Evolutionary conservation across 2,797 vertebrate species (phyloP).

Genomic region (Rhabdophis nuchalis): DNA sequence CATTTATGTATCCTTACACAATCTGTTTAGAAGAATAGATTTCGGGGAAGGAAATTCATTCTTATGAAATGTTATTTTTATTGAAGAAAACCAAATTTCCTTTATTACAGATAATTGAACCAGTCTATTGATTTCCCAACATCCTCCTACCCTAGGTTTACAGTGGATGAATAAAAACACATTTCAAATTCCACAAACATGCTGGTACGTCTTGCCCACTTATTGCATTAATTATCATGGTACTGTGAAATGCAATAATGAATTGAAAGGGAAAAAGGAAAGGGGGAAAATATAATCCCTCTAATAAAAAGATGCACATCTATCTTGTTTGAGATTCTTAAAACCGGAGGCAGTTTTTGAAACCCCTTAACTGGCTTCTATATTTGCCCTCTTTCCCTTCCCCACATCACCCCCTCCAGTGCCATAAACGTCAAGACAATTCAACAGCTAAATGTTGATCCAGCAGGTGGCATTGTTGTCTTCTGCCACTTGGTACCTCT

Average conservation of each 20-base stretch:
- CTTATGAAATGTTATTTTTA: not conserved
- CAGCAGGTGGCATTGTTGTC: not conserved
- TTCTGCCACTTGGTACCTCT: not conserved
- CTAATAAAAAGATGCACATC: not conserved
- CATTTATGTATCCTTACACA: not conserved
- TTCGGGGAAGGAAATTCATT: not conserved
- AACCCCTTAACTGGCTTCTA: not conserved
- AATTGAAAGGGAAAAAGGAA: not conserved
- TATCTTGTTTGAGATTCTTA: not conserved
- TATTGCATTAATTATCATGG: not conserved
- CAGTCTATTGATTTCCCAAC: not conserved
- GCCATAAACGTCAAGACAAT: not conserved
- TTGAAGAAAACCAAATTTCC: not conserved
- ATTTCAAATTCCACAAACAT: not conserved
- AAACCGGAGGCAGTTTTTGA: not conserved
- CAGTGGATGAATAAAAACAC: not conserved
- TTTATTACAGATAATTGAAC: constrained; percentile 32
- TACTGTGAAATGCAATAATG: not conserved
- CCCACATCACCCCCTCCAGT: not conserved
- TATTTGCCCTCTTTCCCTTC: not conserved
- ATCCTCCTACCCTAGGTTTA: not conserved
- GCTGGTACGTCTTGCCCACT: not conserved
- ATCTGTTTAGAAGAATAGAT: too few species aligned
- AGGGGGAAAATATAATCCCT: not conserved
- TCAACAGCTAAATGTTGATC: not conserved